Evolutionary conservation across 2,797 vertebrate genomes (phyloP), one percentile per base, ranked within the genome.

Genomic region (Chromis chromis): DNA sequence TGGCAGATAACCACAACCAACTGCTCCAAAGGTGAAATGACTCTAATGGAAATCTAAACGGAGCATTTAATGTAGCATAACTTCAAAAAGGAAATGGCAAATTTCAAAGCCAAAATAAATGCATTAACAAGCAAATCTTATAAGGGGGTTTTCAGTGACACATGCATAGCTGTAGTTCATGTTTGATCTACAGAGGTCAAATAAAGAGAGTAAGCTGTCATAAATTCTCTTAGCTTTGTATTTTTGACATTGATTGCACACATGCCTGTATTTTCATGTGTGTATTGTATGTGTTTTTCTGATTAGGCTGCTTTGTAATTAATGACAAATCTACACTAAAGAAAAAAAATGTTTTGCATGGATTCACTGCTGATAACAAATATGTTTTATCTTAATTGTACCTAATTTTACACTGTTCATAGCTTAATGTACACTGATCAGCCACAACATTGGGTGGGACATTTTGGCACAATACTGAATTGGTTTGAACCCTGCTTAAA

Each of bases 31-130:
- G 68, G 89, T 83, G 44, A 91, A 90, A 86, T 75, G 71, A 78
- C 68, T 77, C 71, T 12, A 50, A 21, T 33, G 44, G 56, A 72
- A 87, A 88, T 90, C 66, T 78, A 79, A 84, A 81, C 50, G 64
- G 58, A 83, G 52, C 67, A 62, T 79, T 84, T 74, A 31, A 86
- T 89, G 81, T 69, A 68, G 74, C 36, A 65, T n/a, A 36, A 82
- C 87, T 90, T 91, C 78, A 90, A 89, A n/a, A 92, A 81, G 70
- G 50, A 86, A 87, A 83, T 52, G 31, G 55, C 78, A 86, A 89
- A 91, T 81, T 85, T 87, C 76, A 91, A 91, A 93, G 87, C 53
- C 24, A 66, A 65, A 70, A 59, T 77, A 86, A 73, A 61, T 83
- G 72, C 58, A 77, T 80, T 52, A 74, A 82, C 83, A 78, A 73